These are phyloP conservation scores for Sinocyclocheilus maitianheensis DNA, from an alignment of 2,113 vertebrate species.

Conservation along the genomic window DNA sequence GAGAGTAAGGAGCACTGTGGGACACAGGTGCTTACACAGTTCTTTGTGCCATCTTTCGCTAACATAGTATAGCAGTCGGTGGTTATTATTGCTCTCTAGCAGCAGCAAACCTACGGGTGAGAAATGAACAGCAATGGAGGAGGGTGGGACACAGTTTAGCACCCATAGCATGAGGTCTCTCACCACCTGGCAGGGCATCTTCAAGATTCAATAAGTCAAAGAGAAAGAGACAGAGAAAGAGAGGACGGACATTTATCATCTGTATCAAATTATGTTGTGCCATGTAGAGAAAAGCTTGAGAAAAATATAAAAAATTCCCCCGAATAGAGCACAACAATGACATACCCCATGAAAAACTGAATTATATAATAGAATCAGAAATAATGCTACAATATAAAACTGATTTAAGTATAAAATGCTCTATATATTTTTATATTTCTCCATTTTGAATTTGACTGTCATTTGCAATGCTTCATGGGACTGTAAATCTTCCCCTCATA, in stretches of 20 bases:
- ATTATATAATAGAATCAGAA: not conserved
- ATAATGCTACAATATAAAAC: not conserved
- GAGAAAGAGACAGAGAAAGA: not conserved
- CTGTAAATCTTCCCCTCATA: no score
- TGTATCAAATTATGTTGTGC: constrained; percentile 26
- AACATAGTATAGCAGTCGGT: not conserved
- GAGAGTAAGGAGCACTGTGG: not conserved
- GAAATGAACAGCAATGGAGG: constrained; percentile 44
- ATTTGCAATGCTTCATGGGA: no score
- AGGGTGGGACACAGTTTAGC: constrained; percentile 46
- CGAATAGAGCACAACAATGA: not conserved
- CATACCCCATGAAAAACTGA: not conserved
- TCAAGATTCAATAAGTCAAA: not conserved
- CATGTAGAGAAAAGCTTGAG: not conserved
- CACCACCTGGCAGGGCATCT: constrained; percentile 47
- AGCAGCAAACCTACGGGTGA: constrained; percentile 36
- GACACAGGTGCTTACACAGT: not conserved
- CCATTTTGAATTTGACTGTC: no score
- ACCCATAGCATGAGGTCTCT: constrained; percentile 44
- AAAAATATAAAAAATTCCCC: not conserved
- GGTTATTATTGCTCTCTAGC: constrained; percentile 39
- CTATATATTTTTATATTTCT: no score
- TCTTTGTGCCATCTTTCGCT: constrained; percentile 11
- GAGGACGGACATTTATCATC: constrained; percentile 33
- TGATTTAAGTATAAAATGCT: no score